phyloP scores from a whole-genome alignment of 1,140 invertebrate genomes.

The Drosophila subobscura region DNA sequence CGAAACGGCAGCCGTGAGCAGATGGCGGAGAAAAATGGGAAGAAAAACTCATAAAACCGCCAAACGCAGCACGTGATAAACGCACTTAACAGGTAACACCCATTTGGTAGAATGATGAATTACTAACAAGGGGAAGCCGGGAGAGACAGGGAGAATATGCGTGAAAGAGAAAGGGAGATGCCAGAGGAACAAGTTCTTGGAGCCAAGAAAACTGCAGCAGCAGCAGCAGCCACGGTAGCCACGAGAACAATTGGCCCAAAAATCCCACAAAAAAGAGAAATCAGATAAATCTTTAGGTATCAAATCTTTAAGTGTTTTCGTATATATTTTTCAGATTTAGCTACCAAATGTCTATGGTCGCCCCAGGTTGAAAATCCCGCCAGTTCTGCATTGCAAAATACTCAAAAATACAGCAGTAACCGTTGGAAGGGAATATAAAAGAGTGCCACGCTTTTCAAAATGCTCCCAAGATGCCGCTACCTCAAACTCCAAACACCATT shows the following conservation, averaged over 20 bases:
- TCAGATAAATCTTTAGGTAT: neutral
- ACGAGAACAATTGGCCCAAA: too few relatives aligned
- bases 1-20: neutral
- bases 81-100: conserved; percentile 73
- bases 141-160: neutral
- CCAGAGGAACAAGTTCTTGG: neutral
- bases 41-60: conserved; percentile 42
- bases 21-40: neutral
- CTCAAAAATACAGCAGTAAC: neutral
- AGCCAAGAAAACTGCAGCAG: neutral
- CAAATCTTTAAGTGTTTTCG: neutral
- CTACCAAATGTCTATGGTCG: too few relatives aligned
- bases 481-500: neutral
- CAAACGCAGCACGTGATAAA: conserved; percentile 69
- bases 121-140: conserved; percentile 3
- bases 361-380: too few relatives aligned
- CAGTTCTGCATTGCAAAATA: neutral
- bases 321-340: neutral
- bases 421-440: neutral
- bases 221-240: conserved; percentile 4
- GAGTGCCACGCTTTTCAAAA: conserved; percentile 41
- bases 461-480: conserved; percentile 31
- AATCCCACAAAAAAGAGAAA: neutral
- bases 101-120: conserved; percentile 70
- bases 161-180: neutral